These are phyloP conservation scores for Microctonus brassicae DNA, from an alignment of 2,888 invertebrate species.

Conservation along the genomic window DNA sequence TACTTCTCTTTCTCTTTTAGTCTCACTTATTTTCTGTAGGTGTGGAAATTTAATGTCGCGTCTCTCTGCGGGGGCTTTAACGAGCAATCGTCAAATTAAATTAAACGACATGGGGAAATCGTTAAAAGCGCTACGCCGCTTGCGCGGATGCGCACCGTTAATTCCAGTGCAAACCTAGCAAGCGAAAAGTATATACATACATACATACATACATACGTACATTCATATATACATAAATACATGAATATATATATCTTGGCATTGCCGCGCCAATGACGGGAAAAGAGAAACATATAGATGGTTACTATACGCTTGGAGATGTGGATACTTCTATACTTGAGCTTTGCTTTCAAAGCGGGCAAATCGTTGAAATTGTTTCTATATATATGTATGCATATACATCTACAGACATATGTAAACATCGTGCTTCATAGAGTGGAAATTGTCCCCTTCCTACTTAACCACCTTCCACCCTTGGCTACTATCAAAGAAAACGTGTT, in stretches of 20 bases:
- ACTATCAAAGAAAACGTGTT: constrained; percentile 1
- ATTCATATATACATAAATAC: not conserved
- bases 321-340: constrained; percentile 34
- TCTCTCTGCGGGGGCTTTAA: constrained; percentile 52
- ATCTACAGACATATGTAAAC: constrained; percentile 2
- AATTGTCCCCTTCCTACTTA: constrained; percentile 18
- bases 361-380: constrained; percentile 36
- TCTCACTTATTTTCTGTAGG: constrained; percentile 34
- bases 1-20: not conserved
- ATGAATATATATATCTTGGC: not conserved
- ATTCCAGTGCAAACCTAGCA: constrained; percentile 41
- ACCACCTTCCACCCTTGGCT: not conserved
- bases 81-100: constrained; percentile 66
- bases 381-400: constrained; percentile 12
- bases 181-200: not conserved
- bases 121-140: constrained; percentile 52
- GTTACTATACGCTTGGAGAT: constrained; percentile 23
- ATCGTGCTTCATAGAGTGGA: constrained; percentile 29
- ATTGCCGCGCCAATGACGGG: not conserved
- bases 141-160: constrained; percentile 55
- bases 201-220: not conserved
- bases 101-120: constrained; percentile 61
- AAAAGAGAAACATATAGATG: not conserved
- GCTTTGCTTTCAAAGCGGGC: constrained; percentile 35
- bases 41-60: constrained; percentile 53